These are phyloP conservation scores for Metallyticus violacea DNA, from an alignment of 2,888 invertebrate genomes.

Conservation along the genomic window DNA sequence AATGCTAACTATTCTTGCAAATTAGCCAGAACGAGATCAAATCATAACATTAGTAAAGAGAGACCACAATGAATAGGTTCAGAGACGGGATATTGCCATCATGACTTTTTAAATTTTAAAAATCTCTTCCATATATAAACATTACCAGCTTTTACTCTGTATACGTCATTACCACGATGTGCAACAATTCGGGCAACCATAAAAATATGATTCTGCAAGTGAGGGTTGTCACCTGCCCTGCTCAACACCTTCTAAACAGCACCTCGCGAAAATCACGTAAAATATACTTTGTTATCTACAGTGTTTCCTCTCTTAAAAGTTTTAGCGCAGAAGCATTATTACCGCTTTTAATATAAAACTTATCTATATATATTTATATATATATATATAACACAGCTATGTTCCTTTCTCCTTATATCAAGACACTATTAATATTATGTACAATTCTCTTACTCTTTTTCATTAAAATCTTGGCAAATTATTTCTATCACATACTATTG, in stretches of 20 bases:
- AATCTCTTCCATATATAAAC: conserved; percentile 9
- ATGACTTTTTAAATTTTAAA: conserved; percentile 1
- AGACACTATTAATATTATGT: conserved; percentile 20
- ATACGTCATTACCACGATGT: not conserved
- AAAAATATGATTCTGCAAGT: conserved; percentile 14
- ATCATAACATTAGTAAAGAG: conserved; percentile 23
- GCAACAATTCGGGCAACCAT: not conserved
- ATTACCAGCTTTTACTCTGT: not conserved
- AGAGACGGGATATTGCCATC: conserved; percentile 17
- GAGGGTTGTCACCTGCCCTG: not conserved
- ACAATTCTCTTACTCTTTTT: conserved; percentile 12
- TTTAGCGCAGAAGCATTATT: conserved; percentile 16
- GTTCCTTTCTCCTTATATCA: conserved; percentile 7
- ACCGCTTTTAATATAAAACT: conserved; percentile 23
- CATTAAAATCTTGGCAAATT: conserved; percentile 30
- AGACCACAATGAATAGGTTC: not conserved
- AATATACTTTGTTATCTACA: conserved; percentile 31
- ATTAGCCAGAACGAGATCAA: conserved; percentile 26
- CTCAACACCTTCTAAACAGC: conserved; percentile 24
- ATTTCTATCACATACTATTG: conserved; percentile 32
- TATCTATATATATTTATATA: conserved; percentile 20
- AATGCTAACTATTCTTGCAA: conserved; percentile 16
- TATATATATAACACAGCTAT: conserved; percentile 28
- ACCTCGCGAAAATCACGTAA: conserved; percentile 34
- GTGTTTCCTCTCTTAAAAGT: conserved; percentile 17